Base-by-base conservation (phyloP, 2,888 invertebrate species). In the Andrena dorsata region DNA sequence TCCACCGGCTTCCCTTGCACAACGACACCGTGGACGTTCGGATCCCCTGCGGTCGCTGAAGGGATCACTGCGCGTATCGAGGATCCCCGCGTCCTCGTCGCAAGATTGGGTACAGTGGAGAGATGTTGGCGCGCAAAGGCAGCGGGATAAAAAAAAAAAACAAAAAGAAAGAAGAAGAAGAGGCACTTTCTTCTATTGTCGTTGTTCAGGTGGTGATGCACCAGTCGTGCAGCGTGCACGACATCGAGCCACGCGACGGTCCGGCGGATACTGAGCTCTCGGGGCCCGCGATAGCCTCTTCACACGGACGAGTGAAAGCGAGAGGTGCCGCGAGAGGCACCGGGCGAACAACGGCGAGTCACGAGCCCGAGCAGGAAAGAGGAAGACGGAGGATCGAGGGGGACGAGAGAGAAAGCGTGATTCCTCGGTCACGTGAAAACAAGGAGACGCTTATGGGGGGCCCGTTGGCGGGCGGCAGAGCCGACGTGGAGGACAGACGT, bases 191-290 rank as follows among this genome's bases (percentile, higher is more conserved):
- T 23, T 78, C 49, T 6, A 32, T 82, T 49, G 20, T 23, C 7
- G 56, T 56, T 26, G 23, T 23, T 23, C 20, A 56, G 23, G 23
- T 23, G 68, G 23, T 60, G 84, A 78, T 85, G 85, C 90, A 91
- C 86, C 81, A 84, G 81, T 86, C 87, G 86, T 86, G 82, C 86
- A 78, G 80, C 73, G 75, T 83, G 79, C 82, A 88, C 90, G 83
- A 90, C 88, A 90, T 89, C 90, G 88, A 89, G 83, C 83, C 83
- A 82, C 88, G 84, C 89, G 86, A 88, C 90, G 89, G 86, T 88
- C 82, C 85, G 86, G 80, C 81, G 88, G 79, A 88, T 88, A 88
- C 88, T 88, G 88, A 88, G 78, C 83, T 80, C 74, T 58, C 76
- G 81, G 49, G 77, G 73, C 58, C 77, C 83, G 83, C 83, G 85